These are phyloP conservation scores for Xiphophorus maculatus DNA, from an alignment of 2,113 vertebrate genomes.

Conservation along the genomic window DNA sequence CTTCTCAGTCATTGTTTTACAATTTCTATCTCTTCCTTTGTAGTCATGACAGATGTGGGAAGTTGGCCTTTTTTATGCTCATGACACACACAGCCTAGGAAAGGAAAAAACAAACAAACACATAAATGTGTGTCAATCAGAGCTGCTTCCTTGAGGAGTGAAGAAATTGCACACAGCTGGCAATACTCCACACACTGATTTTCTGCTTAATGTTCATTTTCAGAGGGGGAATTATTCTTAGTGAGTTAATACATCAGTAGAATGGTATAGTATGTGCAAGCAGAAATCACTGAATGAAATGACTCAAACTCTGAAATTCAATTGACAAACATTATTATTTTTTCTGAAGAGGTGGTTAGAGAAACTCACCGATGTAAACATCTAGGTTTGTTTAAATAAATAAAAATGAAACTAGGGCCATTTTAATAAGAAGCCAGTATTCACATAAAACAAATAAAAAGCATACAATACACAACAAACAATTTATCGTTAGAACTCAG, in stretches of 20 bases:
- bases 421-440: too few species aligned
- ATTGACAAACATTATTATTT: neutral
- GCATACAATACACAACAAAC: too few species aligned
- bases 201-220: neutral
- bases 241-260: neutral
- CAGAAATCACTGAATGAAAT: neutral
- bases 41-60: conserved; percentile 22
- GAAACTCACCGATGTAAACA: neutral
- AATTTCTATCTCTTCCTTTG: conserved; percentile 41
- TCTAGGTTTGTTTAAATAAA: too few species aligned
- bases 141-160: neutral
- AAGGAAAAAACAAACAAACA: neutral
- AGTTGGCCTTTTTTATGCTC: conserved; percentile 6
- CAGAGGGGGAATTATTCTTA: neutral
- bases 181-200: neutral
- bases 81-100: conserved; percentile 8
- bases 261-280: neutral
- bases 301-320: neutral
- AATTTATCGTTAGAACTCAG: too few species aligned
- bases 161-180: neutral
- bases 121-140: neutral
- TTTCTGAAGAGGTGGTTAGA: neutral
- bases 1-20: conserved; percentile 39
- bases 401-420: too few species aligned
- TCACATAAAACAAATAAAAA: too few species aligned